These are phyloP conservation scores for Liolophura sinensis DNA, from an alignment of 1,140 invertebrate species.

Conservation along the genomic window DNA sequence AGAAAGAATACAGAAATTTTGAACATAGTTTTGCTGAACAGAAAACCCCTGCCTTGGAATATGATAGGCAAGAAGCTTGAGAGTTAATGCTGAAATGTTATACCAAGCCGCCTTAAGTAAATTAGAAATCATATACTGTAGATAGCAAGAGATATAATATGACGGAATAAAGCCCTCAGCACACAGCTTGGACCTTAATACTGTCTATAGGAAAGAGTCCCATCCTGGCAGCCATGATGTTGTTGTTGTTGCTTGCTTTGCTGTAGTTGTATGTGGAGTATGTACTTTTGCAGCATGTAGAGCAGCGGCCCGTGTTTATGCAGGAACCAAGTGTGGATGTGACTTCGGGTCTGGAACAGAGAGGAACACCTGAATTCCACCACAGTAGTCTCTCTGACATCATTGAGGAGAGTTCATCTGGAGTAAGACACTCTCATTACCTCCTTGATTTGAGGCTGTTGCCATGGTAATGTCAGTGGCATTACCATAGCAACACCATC, in stretches of 20 bases:
- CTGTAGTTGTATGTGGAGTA: not conserved
- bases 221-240: not conserved
- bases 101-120: too few species aligned
- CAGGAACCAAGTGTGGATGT: constrained; percentile 68
- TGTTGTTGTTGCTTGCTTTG: constrained; percentile 18
- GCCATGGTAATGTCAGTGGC: not conserved
- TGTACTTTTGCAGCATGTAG: constrained; percentile 36
- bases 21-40: too few species aligned
- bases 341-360: constrained; percentile 14
- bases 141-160: too few species aligned
- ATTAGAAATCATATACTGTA: too few species aligned
- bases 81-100: too few species aligned
- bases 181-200: too few species aligned
- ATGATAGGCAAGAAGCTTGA: too few species aligned
- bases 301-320: constrained; percentile 82
- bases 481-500: not conserved
- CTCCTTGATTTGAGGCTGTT: not conserved
- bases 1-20: too few species aligned
- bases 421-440: not conserved
- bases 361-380: constrained; percentile 29
- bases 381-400: constrained; percentile 50
- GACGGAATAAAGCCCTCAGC: too few species aligned
- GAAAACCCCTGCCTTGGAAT: too few species aligned
- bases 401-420: constrained; percentile 39
- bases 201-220: too few species aligned